These are phyloP conservation scores for Sarcoramphus papa DNA, from an alignment of 2,797 vertebrate species.

Conservation along the genomic window DNA sequence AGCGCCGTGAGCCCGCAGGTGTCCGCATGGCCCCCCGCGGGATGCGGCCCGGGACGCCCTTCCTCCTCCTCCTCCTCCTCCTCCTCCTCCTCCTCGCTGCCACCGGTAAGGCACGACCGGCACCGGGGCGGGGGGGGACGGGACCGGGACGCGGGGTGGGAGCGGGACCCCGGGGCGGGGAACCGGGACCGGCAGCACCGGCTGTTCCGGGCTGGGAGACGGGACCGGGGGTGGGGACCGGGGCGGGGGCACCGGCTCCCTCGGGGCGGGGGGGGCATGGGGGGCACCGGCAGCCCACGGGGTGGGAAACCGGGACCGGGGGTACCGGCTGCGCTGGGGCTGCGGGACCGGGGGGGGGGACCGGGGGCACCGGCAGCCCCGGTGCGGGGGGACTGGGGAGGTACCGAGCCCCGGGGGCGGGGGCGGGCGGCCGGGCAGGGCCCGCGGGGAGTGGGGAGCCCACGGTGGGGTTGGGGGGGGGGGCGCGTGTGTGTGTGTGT, in stretches of 20 bases:
- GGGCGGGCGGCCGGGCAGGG: not conserved
- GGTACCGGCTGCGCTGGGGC: not conserved
- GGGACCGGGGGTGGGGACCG: not conserved
- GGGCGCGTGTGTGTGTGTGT: not conserved
- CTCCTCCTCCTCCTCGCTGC: not conserved
- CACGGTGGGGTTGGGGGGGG: too few relatives aligned
- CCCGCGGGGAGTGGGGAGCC: not conserved
- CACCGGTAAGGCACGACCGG: not conserved
- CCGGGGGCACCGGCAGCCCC: not conserved
- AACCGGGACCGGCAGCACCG: not conserved
- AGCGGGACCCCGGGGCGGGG: too few relatives aligned
- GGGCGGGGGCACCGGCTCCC: not conserved
- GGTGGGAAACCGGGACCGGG: not conserved
- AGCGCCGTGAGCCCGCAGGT: not conserved
- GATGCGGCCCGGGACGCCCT: not conserved
- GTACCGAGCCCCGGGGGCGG: not conserved
- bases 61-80: not conserved
- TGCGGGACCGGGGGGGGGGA: not conserved
- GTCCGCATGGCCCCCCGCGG: conserved; percentile 12
- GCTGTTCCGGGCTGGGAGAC: not conserved
- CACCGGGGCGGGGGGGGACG: not conserved
- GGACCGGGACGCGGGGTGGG: not conserved
- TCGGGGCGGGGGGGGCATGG: not conserved
- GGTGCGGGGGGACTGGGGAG: too few relatives aligned
- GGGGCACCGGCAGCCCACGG: not conserved